Conservation (phyloP, 1,140 invertebrate genomes). For the Drosophila mauritiana region DNA sequence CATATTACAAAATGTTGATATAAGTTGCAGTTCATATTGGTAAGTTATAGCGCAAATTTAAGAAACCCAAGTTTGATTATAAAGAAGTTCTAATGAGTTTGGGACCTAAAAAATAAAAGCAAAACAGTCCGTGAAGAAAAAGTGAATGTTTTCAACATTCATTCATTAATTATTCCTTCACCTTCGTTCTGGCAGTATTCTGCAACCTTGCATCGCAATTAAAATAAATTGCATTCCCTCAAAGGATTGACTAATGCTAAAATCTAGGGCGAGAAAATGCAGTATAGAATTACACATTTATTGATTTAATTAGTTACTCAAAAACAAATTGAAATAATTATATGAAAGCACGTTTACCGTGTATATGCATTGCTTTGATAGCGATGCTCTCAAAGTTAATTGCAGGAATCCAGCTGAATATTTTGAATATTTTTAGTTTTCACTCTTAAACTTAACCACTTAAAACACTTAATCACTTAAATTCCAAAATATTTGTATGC, state of each 20-base stretch:
- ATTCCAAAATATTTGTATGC: background rate
- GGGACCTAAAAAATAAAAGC: slow-evolving; percentile 30
- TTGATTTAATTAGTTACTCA: slow-evolving; percentile 5
- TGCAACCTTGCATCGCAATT: slow-evolving; percentile 50
- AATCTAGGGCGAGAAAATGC: slow-evolving; percentile 8
- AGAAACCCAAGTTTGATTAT: too few relatives aligned
- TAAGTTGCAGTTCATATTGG: too few relatives aligned
- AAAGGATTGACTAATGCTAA: slow-evolving; percentile 36
- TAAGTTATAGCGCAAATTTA: background rate
- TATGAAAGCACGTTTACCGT: background rate
- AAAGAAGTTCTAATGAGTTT: slow-evolving; percentile 45
- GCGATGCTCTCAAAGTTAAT: too few relatives aligned
- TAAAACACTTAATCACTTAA: too few relatives aligned
- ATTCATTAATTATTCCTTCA: slow-evolving; percentile 19
- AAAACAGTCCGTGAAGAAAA: background rate
- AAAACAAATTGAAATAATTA: background rate
- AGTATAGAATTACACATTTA: background rate
- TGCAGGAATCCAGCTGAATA: too few relatives aligned
- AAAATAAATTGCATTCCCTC: slow-evolving; percentile 67
- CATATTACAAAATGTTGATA: too few relatives aligned
- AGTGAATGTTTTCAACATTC: slow-evolving; percentile 7
- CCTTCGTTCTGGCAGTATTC: slow-evolving; percentile 34
- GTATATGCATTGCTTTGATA: background rate
- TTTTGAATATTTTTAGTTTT: too few relatives aligned
- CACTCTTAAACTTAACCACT: too few relatives aligned